Evolutionary conservation across 2,797 vertebrate genomes (phyloP), one percentile per base, ranked within the genome.

Genomic region (Neosalanx taihuensis): DNA sequence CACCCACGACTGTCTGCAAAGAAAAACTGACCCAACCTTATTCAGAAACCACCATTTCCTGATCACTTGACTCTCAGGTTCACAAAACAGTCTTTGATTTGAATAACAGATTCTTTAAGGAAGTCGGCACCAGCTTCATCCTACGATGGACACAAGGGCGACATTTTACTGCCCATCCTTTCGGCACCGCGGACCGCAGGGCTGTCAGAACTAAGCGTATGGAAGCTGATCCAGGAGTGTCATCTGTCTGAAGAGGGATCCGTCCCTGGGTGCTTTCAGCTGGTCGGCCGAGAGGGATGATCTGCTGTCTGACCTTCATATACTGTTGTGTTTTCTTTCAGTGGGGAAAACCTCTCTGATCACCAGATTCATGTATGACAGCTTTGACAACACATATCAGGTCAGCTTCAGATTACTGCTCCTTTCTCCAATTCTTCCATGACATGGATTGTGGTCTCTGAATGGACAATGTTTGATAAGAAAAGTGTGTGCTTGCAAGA

Each of bases 341-440:
- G 92, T 93, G 86, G 91, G 92, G 67, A 93, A 93, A 88, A 94
- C 93, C 33, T 94, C 92, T 79, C 89, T 94, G 84, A 94, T 94
- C 83, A 94, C 93, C 83, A 92, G 93, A 84, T 94, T 94, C 89
- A 94, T 94, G 93, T 94, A 94, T 65, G 93, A 94, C 88, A 94
- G 93, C 73, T 94, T 94, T 65, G 93, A 94, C 89, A 93, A 93
- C 90, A 94, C 92, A 30, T 94, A 94, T 86, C 93, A 94, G 93
- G 93, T 94, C 85, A 84, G 85, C 71, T 31, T 73, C 7, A 17
- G 6, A 29, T 3, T 13, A 17, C 26, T 12, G 7, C 53, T 18
- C 20, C 15, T n/a, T 1, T 56, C 18, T 56, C 4, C 6, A n/a
- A 17, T 56, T 56, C 51, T n/a, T 56, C 6, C 51, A 17, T 56